These are phyloP conservation scores for Lemur catta DNA, from an alignment of 2,797 vertebrate genomes.

Conservation along the genomic window DNA sequence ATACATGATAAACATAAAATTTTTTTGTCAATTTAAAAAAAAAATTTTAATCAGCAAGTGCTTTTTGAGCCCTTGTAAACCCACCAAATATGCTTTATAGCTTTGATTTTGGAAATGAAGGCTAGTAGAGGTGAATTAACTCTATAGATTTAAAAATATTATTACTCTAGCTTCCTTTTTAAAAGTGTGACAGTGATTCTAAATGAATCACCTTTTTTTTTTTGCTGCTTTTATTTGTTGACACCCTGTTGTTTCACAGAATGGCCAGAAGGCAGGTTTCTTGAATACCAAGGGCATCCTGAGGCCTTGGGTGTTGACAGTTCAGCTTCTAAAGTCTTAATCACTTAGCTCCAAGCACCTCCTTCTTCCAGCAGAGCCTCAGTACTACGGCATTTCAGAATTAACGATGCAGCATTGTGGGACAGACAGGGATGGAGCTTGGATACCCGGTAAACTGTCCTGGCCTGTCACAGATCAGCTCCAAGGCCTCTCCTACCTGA, in stretches of 20 bases:
- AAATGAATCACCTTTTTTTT: not conserved
- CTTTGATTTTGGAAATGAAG: not conserved
- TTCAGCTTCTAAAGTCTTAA: not conserved
- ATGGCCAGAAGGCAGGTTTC: not conserved
- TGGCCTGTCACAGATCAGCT: no score
- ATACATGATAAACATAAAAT: not conserved
- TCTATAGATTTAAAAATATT: not conserved
- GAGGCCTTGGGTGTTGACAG: not conserved
- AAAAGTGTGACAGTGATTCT: not conserved
- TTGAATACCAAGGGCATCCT: not conserved
- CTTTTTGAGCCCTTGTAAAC: not conserved
- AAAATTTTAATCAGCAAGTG: not conserved
- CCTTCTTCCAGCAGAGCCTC: not conserved
- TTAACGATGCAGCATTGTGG: not conserved
- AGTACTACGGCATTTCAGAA: not conserved
- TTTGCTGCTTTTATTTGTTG: not conserved
- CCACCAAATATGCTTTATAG: not conserved
- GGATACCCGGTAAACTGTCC: not conserved
- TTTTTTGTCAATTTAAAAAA: not conserved
- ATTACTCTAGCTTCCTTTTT: not conserved
- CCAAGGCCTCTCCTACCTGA: no score
- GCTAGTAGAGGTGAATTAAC: not conserved
- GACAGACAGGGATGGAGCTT: not conserved
- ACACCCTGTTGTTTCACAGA: not conserved
- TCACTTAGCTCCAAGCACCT: not conserved